phyloP scores from a whole-genome alignment of 2,888 invertebrate species.

The Euproctis similis region DNA sequence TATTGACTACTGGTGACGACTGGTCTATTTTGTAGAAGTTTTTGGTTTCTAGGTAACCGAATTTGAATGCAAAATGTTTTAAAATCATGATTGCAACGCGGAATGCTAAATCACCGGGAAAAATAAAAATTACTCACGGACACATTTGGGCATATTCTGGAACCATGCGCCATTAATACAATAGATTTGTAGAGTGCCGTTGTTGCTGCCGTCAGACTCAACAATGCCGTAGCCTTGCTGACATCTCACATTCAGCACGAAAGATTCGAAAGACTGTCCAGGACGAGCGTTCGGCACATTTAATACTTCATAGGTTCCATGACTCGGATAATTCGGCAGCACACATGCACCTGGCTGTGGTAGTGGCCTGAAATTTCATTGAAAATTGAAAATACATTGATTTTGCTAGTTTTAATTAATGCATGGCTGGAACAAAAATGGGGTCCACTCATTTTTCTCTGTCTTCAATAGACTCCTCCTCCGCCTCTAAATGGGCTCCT shows the following conservation, averaged over 20 bases:
- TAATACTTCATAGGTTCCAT: conserved; percentile 2
- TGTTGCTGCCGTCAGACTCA: neutral
- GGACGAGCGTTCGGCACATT: conserved; percentile 1
- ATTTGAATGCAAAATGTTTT: no score
- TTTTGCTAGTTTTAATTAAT: no score
- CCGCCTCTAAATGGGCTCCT: no score
- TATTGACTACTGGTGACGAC: no score
- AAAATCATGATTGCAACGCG: no score
- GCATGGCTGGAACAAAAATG: no score
- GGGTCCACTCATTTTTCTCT: no score
- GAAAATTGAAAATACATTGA: no score
- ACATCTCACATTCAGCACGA: conserved; percentile 1
- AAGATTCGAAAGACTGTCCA: neutral
- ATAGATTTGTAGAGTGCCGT: conserved; percentile 1
- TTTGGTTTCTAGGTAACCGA: no score
- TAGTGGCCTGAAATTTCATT: conserved; percentile 3
- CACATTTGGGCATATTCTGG: neutral
- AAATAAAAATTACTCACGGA: conserved; percentile 3
- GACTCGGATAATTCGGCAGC: conserved; percentile 2
- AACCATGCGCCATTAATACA: conserved; percentile 4
- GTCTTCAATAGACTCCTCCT: no score
- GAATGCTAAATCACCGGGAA: no score
- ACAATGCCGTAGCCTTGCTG: neutral
- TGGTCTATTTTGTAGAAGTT: no score
- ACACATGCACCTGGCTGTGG: neutral